Evolutionary conservation across 1,140 invertebrate species (phyloP).

Genomic region (Calosoma granatense): DNA sequence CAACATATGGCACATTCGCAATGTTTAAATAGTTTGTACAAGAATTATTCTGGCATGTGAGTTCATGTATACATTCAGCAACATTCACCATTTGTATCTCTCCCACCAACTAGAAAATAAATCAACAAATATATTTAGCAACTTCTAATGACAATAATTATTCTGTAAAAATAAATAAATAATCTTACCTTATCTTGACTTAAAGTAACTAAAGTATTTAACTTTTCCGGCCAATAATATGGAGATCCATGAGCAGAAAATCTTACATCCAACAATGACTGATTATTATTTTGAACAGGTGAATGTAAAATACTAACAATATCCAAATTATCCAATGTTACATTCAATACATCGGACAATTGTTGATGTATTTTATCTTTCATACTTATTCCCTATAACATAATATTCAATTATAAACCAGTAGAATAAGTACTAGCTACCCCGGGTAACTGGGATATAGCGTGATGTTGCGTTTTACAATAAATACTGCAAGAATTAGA

Average conservation of each 20-base stretch:
- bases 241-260: slow-evolving; percentile 89
- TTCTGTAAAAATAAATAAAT: no score
- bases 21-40: slow-evolving; percentile 64
- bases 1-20: slow-evolving; percentile 57
- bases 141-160: no score
- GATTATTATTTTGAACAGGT: slow-evolving; percentile 45
- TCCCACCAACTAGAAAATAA: slow-evolving; percentile 46
- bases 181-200: slow-evolving; percentile 46
- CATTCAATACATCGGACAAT: slow-evolving; percentile 64
- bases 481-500: slow-evolving; percentile 11
- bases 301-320: slow-evolving; percentile 80
- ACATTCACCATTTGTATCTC: slow-evolving; percentile 74
- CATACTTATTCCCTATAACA: slow-evolving; percentile 50
- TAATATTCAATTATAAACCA: no score
- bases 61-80: slow-evolving; percentile 73
- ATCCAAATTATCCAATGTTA: slow-evolving; percentile 73
- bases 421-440: no score
- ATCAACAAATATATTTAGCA: slow-evolving; percentile 2
- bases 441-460: no score
- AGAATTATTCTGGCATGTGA: slow-evolving; percentile 49
- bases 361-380: slow-evolving; percentile 59
- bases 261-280: slow-evolving; percentile 62
- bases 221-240: slow-evolving; percentile 74
- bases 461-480: no score
- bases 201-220: slow-evolving; percentile 63